A percentile compares a stretch with the other conserved stretches of the same genome.
phyloP scores from a whole-genome alignment of 2,888 invertebrate species.

The Cantharis lateralis region DNA sequence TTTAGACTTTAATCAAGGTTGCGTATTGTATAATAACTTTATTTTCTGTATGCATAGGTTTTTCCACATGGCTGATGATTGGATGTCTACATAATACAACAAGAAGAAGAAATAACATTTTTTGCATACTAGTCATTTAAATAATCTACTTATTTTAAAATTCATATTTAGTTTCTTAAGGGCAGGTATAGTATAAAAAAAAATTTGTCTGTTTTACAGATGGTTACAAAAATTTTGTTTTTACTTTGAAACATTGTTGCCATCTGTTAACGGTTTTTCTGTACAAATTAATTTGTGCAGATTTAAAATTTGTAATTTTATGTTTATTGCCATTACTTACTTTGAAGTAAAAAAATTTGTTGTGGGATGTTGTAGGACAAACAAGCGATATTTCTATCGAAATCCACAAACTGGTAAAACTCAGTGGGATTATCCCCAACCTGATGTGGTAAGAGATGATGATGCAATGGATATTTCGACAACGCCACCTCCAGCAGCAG shows the following conservation, averaged over 20 bases:
- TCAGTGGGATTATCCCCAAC: slow-evolving; percentile 68
- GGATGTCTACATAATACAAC: not conserved
- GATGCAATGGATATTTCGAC: slow-evolving; percentile 67
- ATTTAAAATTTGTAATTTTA: slow-evolving; percentile 9
- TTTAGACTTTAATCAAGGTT: not conserved
- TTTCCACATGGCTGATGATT: not conserved
- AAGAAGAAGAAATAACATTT: slow-evolving; percentile 21
- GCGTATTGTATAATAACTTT: slow-evolving; percentile 18
- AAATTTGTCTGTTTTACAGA: slow-evolving; percentile 16
- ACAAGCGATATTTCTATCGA: slow-evolving; percentile 71
- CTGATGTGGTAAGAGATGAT: slow-evolving; percentile 57
- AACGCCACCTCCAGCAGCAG: slow-evolving; percentile 61
- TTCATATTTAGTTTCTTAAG: slow-evolving; percentile 30
- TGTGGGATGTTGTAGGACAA: slow-evolving; percentile 60
- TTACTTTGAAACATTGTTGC: slow-evolving; percentile 4
- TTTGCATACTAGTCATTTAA: slow-evolving; percentile 20
- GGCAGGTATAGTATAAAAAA: slow-evolving; percentile 35
- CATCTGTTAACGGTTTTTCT: slow-evolving; percentile 19
- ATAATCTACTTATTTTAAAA: slow-evolving; percentile 24
- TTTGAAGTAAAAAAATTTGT: slow-evolving; percentile 27
- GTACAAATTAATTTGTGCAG: slow-evolving; percentile 13
- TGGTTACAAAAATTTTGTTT: slow-evolving; percentile 7
- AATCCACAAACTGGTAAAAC: slow-evolving; percentile 63
- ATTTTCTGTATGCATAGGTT: slow-evolving; percentile 34
- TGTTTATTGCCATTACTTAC: slow-evolving; percentile 13